Evolutionary conservation across 1,140 invertebrate species (phyloP).

Genomic region (Pseudobourletiella spinata): DNA sequence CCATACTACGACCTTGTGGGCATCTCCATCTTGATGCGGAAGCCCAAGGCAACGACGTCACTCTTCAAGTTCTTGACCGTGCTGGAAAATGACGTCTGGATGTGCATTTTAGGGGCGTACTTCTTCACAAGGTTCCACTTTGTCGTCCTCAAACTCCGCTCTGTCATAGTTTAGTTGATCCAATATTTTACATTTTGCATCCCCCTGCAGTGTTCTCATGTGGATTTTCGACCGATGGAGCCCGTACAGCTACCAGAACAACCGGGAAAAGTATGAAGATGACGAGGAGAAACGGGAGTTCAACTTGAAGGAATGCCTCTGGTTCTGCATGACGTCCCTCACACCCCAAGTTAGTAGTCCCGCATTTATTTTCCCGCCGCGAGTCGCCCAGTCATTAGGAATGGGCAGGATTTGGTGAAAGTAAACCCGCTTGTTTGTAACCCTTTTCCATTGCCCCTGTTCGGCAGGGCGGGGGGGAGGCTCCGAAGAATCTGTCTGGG

Average conservation of each 20-base stretch:
- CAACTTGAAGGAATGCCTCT: conserved; percentile 88
- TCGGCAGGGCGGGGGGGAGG: conserved; percentile 78
- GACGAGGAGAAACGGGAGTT: conserved; percentile 93
- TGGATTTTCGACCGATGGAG: conserved; percentile 94
- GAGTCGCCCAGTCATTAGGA: too few relatives aligned
- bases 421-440: neutral
- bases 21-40: conserved; percentile 82
- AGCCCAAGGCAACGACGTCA: conserved; percentile 68
- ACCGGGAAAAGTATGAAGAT: conserved; percentile 81
- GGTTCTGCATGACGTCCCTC: conserved; percentile 98
- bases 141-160: too few relatives aligned
- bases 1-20: conserved; percentile 93
- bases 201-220: conserved; percentile 80
- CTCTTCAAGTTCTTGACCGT: conserved; percentile 91
- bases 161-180: neutral
- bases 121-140: conserved; percentile 69
- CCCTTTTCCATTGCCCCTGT: neutral
- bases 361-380: neutral
- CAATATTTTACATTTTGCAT: conserved; percentile 26
- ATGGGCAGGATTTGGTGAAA: neutral
- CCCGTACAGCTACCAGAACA: conserved; percentile 93
- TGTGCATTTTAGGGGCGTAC: conserved; percentile 89
- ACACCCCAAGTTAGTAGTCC: conserved; percentile 63
- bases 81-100: conserved; percentile 72
- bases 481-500: conserved; percentile 87